Evolutionary conservation across 2,888 invertebrate species (phyloP).

Genomic region (Aphidoletes aphidimyza): DNA sequence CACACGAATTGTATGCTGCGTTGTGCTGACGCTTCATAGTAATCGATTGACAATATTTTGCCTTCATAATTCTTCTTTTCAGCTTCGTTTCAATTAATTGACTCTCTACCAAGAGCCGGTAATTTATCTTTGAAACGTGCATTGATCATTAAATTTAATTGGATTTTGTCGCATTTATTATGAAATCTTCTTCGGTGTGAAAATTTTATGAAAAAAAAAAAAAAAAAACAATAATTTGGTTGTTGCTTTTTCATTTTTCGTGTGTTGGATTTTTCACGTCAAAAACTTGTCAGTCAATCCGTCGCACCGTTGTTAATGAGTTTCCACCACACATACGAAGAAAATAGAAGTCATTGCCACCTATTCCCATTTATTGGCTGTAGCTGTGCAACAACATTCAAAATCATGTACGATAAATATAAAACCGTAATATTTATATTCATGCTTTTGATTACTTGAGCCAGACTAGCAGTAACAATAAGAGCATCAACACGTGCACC

Average conservation of each 20-base stretch:
- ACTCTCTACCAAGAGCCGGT: not conserved
- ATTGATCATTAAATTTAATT: slow-evolving; percentile 27
- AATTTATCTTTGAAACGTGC: slow-evolving; percentile 49
- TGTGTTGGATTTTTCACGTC: too few relatives aligned
- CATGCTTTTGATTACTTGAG: slow-evolving; percentile 21
- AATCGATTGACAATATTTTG: not conserved
- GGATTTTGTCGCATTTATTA: slow-evolving; percentile 7
- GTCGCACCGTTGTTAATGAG: too few relatives aligned
- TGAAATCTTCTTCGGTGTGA: not conserved
- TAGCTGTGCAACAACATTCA: not conserved
- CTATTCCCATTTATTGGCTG: not conserved
- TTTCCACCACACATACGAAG: too few relatives aligned
- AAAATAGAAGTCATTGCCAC: too few relatives aligned
- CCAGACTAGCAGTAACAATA: not conserved
- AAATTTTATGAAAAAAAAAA: too few relatives aligned
- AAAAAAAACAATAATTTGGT: too few relatives aligned
- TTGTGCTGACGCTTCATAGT: too few relatives aligned
- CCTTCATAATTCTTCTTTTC: not conserved
- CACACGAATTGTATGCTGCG: too few relatives aligned
- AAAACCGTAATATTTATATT: slow-evolving; percentile 20
- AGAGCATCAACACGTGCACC: not conserved
- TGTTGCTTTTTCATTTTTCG: too few relatives aligned
- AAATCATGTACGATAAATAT: slow-evolving; percentile 21
- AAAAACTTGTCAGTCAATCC: too few relatives aligned
- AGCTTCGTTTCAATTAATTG: slow-evolving; percentile 21